These are phyloP conservation scores for Catamblyrhynchus diadema DNA, from an alignment of 2,797 vertebrate species.

Conservation along the genomic window DNA sequence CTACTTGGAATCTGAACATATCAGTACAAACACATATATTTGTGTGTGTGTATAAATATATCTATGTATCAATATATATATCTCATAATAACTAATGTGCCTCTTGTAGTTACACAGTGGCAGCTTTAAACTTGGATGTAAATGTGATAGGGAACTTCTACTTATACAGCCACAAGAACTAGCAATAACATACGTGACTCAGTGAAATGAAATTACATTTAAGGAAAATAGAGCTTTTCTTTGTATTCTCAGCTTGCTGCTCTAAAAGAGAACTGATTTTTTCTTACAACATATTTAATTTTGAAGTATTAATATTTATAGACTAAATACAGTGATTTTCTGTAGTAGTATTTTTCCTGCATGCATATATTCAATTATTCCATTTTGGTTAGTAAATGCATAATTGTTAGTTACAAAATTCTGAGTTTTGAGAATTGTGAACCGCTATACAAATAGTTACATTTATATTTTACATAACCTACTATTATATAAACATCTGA, in stretches of 20 bases:
- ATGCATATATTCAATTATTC: neutral
- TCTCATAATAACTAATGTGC: neutral
- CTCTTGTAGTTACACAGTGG: neutral
- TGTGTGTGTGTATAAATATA: neutral
- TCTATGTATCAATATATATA: too few species aligned
- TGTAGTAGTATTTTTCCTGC: neutral
- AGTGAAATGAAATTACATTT: neutral
- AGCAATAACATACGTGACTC: neutral
- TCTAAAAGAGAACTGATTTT: neutral
- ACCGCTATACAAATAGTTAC: neutral
- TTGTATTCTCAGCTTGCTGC: neutral
- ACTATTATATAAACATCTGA: conserved; percentile 23
- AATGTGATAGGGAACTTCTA: neutral
- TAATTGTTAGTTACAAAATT: neutral
- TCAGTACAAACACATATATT: neutral
- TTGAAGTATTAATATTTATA: neutral
- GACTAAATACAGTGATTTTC: neutral
- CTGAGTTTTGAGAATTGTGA: neutral
- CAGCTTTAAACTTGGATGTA: neutral
- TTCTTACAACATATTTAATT: neutral
- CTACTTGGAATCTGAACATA: neutral
- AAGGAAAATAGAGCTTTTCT: neutral
- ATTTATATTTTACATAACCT: conserved; percentile 4
- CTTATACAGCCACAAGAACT: neutral
- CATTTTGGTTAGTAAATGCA: neutral